phyloP scores from a whole-genome alignment of 2,113 vertebrate species.

The Muntiacus muntjak region DNA sequence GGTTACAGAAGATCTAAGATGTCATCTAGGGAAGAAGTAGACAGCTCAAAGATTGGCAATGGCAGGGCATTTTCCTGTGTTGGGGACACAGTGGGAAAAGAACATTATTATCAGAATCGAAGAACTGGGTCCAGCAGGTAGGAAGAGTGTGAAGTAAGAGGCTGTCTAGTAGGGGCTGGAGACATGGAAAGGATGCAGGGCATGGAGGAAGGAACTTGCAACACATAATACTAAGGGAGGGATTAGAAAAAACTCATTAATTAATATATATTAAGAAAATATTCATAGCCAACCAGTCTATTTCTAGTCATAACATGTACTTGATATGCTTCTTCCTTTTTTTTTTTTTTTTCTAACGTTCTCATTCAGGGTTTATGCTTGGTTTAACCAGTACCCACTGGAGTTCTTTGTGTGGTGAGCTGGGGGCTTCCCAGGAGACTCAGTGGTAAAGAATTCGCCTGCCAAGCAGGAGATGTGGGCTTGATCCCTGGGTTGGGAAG shows the following conservation, averaged over 20 bases:
- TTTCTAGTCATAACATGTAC: not conserved
- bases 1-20: not conserved
- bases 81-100: not conserved
- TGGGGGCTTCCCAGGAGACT: not conserved
- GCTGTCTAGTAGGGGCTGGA: not conserved
- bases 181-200: not conserved
- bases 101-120: not conserved
- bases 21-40: not conserved
- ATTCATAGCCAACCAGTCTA: not conserved
- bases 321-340: not conserved
- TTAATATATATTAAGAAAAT: not conserved
- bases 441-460: not conserved
- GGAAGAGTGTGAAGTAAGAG: not conserved
- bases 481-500: not conserved
- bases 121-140: not conserved
- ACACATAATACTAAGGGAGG: not conserved
- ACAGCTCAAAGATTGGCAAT: not conserved
- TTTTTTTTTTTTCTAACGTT: not conserved
- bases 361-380: not conserved
- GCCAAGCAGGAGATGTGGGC: not conserved
- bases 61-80: not conserved
- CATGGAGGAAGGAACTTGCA: not conserved
- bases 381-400: not conserved
- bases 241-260: not conserved
- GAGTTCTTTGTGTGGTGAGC: not conserved